A percentile compares a stretch with the other conserved stretches of the same genome.
These are phyloP conservation scores for Halictus ligatus DNA, from an alignment of 2,888 invertebrate genomes.

Conservation along the genomic window DNA sequence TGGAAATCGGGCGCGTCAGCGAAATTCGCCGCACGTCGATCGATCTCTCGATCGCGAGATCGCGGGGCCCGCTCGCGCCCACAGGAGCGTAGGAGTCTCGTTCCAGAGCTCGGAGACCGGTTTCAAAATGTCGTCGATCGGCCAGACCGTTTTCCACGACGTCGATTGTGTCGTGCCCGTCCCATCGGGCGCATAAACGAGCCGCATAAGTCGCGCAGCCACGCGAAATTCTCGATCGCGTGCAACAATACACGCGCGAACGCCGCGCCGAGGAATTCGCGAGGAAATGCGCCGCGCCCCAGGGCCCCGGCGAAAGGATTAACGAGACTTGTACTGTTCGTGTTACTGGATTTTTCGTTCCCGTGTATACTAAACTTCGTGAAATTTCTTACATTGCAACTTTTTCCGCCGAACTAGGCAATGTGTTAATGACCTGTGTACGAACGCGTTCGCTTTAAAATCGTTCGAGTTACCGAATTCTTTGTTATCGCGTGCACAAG, in stretches of 20 bases:
- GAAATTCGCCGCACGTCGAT: constrained; percentile 26
- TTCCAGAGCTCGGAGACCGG: constrained; percentile 69
- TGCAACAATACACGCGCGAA: constrained; percentile 40
- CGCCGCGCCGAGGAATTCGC: constrained; percentile 26
- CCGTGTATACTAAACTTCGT: neutral
- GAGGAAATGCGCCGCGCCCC: constrained; percentile 34
- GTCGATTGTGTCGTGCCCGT: constrained; percentile 53
- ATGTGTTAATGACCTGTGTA: neutral
- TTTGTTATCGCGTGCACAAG: neutral
- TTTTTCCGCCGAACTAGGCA: neutral
- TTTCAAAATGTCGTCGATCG: constrained; percentile 69
- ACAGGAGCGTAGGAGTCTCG: constrained; percentile 65
- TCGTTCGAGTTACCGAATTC: neutral
- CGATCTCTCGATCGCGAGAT: constrained; percentile 59
- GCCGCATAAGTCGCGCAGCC: constrained; percentile 48
- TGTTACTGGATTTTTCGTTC: neutral
- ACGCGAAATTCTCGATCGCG: constrained; percentile 29
- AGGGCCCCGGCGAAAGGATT: neutral
- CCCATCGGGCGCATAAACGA: constrained; percentile 23
- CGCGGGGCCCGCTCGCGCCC: constrained; percentile 24
- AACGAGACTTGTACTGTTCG: neutral
- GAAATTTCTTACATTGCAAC: neutral
- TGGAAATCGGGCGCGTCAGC: constrained; percentile 21
- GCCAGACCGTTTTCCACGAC: constrained; percentile 44
- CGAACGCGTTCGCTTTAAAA: neutral